These are phyloP conservation scores for Zoanthus sociatus DNA, from an alignment of 92 coral and sea anemone genomes.

Conservation along the genomic window DNA sequence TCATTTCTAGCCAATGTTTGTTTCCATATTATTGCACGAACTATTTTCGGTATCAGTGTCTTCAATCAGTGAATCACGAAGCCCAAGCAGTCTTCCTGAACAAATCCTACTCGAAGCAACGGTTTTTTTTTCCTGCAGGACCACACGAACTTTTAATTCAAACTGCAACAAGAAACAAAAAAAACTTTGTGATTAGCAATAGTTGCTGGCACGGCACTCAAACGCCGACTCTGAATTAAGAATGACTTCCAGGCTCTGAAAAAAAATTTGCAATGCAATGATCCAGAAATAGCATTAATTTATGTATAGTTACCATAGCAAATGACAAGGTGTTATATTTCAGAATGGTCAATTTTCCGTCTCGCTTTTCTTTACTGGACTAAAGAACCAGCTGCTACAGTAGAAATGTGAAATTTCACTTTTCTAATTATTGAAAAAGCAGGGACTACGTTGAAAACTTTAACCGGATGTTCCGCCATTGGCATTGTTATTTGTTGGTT, in stretches of 20 bases:
- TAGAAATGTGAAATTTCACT: background rate
- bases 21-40: background rate
- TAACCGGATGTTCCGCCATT: no score
- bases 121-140: background rate
- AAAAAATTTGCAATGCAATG: conserved; percentile 17
- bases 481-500: no score
- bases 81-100: background rate
- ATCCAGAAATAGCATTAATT: conserved; percentile 31
- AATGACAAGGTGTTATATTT: background rate
- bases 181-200: conserved; percentile 10
- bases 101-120: conserved; percentile 1
- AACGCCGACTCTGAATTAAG: conserved; percentile 5
- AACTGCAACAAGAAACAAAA: conserved; percentile 13
- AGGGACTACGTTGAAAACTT: background rate
- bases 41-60: background rate
- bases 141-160: background rate
- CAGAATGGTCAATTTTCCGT: background rate
- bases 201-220: background rate
- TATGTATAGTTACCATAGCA: conserved; percentile 46
- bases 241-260: background rate
- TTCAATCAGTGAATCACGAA: background rate
- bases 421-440: background rate
- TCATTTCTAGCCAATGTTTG: conserved; percentile 5
- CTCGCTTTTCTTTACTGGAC: background rate
- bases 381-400: background rate